phyloP scores from a whole-genome alignment of 2,888 invertebrate species.

The Pherbina coryleti region DNA sequence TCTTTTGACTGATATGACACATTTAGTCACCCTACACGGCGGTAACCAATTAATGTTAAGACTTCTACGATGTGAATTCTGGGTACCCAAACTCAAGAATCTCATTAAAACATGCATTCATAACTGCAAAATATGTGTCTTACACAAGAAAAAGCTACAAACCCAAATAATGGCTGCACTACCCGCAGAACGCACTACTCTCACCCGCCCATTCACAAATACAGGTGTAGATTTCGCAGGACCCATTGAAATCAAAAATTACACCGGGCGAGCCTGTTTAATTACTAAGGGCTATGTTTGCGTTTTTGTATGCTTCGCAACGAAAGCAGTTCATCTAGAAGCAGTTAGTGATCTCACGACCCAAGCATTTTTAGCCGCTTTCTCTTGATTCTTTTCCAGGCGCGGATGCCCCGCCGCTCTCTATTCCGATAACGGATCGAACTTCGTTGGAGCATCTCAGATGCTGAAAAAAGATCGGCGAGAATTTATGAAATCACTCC shows the following conservation, averaged over 20 bases:
- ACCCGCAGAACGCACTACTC: no score
- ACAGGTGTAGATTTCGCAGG: constrained; percentile 22
- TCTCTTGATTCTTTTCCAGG: constrained; percentile 28
- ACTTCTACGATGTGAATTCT: no score
- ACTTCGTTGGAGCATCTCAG: constrained; percentile 37
- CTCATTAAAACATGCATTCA: no score
- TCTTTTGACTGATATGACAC: no score
- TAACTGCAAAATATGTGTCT: no score
- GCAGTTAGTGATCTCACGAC: no score
- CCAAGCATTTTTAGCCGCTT: neutral
- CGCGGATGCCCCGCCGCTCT: constrained; percentile 16
- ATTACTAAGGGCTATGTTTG: constrained; percentile 32
- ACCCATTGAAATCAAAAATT: constrained; percentile 15
- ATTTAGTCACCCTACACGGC: no score
- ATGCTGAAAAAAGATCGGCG: constrained; percentile 29
- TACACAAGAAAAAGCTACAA: no score
- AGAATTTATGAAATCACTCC: neutral
- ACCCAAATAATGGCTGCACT: no score
- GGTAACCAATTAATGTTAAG: no score
- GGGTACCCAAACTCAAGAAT: no score
- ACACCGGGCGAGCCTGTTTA: neutral
- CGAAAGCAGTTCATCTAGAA: constrained; percentile 39
- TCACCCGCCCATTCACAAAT: no score
- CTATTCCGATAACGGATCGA: constrained; percentile 40
- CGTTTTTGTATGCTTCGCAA: constrained; percentile 39